A percentile compares a stretch with the other conserved stretches of the same genome.
These are phyloP conservation scores for Fistularia commersonii DNA, from an alignment of 2,797 vertebrate genomes.

Conservation along the genomic window DNA sequence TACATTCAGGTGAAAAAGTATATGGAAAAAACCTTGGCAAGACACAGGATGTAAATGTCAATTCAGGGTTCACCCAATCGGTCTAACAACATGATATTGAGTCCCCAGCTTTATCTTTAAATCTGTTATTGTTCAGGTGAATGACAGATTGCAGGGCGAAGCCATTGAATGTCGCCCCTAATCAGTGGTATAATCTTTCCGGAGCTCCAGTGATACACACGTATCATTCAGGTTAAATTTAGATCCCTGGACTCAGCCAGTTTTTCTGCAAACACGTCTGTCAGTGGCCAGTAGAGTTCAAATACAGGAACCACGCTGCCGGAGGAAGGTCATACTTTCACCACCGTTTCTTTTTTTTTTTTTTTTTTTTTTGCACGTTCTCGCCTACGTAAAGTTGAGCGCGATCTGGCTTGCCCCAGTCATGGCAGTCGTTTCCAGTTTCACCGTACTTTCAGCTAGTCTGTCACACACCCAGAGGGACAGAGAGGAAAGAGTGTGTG, in stretches of 20 bases:
- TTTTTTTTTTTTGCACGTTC: not conserved
- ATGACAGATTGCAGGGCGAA: not conserved
- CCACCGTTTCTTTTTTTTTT: constrained; percentile 48
- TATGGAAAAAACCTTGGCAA: too few species aligned
- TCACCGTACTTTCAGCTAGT: constrained; percentile 7
- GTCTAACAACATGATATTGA: too few species aligned
- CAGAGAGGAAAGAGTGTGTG: not conserved
- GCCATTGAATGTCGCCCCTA: not conserved
- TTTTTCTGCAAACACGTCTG: not conserved
- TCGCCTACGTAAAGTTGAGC: constrained; percentile 21
- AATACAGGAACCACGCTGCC: not conserved
- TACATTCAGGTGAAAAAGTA: too few species aligned
- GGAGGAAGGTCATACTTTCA: constrained; percentile 33
- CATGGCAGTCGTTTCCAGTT: constrained; percentile 19
- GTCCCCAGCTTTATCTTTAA: too few species aligned
- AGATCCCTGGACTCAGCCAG: constrained; percentile 5
- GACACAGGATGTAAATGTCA: too few species aligned
- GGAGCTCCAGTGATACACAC: not conserved
- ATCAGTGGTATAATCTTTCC: constrained; percentile 13
- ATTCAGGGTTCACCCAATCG: too few species aligned
- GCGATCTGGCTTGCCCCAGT: constrained; percentile 31
- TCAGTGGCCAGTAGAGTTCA: not conserved
- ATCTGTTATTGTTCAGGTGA: too few species aligned
- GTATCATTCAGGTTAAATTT: constrained; percentile 16
- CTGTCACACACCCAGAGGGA: not conserved